phyloP scores from a whole-genome alignment of 2,797 vertebrate genomes.

The Anniella stebbinsi region DNA sequence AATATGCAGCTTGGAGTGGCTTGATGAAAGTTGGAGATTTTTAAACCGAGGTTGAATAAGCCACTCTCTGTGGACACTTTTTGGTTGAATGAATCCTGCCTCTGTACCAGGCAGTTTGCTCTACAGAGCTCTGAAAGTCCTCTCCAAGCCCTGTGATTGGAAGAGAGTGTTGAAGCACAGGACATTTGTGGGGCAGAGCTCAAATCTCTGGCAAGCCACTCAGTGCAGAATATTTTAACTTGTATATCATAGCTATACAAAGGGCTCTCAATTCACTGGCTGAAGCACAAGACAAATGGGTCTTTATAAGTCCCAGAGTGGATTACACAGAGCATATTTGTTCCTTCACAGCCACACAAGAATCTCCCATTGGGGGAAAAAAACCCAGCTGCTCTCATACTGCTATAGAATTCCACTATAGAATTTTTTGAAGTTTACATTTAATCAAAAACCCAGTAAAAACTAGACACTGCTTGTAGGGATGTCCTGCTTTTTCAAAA shows the following conservation, averaged over 20 bases:
- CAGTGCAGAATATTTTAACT: background rate
- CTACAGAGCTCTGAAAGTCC: background rate
- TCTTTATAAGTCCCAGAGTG: conserved; percentile 50
- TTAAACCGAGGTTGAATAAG: conserved; percentile 5
- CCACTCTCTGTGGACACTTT: background rate
- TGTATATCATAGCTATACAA: conserved; percentile 35
- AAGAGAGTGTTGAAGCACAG: background rate
- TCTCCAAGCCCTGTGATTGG: background rate
- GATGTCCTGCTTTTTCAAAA: background rate
- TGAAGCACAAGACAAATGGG: conserved; percentile 49
- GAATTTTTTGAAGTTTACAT: background rate
- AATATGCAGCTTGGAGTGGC: background rate
- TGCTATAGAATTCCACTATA: conserved; percentile 28
- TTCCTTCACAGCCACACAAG: conserved; percentile 38
- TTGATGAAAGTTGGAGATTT: background rate
- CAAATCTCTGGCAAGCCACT: conserved; percentile 37
- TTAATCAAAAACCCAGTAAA: background rate
- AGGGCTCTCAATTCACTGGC: conserved; percentile 48
- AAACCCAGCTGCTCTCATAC: conserved; percentile 22
- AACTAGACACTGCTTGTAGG: background rate
- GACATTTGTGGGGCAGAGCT: conserved; percentile 22
- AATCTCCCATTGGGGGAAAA: background rate
- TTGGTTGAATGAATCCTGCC: conserved; percentile 12
- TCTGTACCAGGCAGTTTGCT: background rate
- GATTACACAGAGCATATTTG: conserved; percentile 35